Conservation (phyloP, 2,888 invertebrate species). For the Tetheella fluctuosa region DNA sequence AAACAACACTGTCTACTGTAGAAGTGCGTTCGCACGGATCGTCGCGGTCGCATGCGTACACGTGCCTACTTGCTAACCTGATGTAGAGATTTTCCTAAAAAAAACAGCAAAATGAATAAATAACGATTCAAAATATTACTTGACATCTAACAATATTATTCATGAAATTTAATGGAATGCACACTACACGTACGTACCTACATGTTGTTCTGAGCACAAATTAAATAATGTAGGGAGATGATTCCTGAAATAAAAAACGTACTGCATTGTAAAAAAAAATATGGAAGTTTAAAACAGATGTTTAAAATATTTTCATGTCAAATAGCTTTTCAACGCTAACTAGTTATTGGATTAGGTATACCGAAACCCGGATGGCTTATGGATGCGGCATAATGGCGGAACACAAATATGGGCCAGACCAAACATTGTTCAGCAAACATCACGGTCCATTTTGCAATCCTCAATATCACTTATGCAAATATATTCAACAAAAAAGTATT, state of each 20-base stretch:
- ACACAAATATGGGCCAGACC: constrained; percentile 66
- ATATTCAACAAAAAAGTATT: constrained; percentile 52
- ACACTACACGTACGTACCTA: too few relatives aligned
- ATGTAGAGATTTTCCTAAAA: background rate
- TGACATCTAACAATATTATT: background rate
- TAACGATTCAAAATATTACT: background rate
- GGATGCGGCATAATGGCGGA: constrained; percentile 59
- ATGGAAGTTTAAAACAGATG: background rate
- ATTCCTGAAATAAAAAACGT: too few relatives aligned
- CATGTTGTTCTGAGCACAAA: too few relatives aligned
- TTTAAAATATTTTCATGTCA: background rate
- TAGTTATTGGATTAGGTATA: constrained; percentile 4
- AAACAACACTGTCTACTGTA: constrained; percentile 71
- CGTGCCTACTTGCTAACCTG: constrained; percentile 24
- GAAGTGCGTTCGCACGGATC: constrained; percentile 60
- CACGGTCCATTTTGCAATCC: constrained; percentile 49
- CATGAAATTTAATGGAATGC: too few relatives aligned
- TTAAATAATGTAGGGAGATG: too few relatives aligned
- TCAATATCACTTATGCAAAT: constrained; percentile 56
- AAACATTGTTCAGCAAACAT: constrained; percentile 64
- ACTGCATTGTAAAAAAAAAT: too few relatives aligned
- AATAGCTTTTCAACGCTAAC: background rate
- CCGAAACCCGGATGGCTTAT: background rate
- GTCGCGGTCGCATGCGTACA: constrained; percentile 40
- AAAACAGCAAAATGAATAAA: background rate